Percentiles rank a stretch among this genome's conserved stretches.
Conservation (phyloP, 2,113 vertebrate genomes). For the Amia ocellicauda region DNA sequence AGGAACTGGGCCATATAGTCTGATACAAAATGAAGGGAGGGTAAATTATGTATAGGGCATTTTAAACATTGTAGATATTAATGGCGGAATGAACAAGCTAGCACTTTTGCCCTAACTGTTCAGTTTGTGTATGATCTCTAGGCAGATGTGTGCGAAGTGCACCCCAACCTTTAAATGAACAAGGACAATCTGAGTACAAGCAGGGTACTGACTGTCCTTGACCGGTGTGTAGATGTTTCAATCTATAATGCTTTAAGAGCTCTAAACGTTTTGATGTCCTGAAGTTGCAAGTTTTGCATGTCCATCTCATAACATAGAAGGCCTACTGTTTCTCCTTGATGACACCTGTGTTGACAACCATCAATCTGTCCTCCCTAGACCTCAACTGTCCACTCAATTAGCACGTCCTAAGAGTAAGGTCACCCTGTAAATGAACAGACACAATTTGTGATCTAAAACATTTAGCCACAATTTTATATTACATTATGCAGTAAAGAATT, state of each 20-base stretch:
- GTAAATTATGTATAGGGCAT: too few species aligned
- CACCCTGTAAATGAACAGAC: constrained; percentile 15
- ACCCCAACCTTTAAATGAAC: constrained; percentile 33
- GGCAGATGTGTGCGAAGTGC: constrained; percentile 29
- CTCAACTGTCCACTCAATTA: constrained; percentile 12
- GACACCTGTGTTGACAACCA: constrained; percentile 11
- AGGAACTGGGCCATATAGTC: too few species aligned
- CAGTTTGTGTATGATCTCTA: constrained; percentile 30
- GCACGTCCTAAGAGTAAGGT: constrained; percentile 12
- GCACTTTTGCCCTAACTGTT: constrained; percentile 19
- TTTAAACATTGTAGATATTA: too few species aligned
- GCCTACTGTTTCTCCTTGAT: constrained; percentile 22
- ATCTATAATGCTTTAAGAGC: constrained; percentile 30
- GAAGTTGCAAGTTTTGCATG: constrained; percentile 27
- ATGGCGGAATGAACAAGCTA: too few species aligned
- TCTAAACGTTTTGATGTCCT: constrained; percentile 24
- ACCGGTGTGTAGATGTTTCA: constrained; percentile 22
- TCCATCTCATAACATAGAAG: constrained; percentile 9
- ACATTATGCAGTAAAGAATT: constrained; percentile 17
- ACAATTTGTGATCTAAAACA: constrained; percentile 13
- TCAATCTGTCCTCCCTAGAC: constrained; percentile 12
- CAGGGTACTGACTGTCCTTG: constrained; percentile 23
- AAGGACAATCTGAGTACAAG: constrained; percentile 29
- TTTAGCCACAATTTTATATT: constrained; percentile 3
- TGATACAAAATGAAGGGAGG: too few species aligned